Conservation (phyloP, 2,113 vertebrate species). For the Caloenas nicobarica region DNA sequence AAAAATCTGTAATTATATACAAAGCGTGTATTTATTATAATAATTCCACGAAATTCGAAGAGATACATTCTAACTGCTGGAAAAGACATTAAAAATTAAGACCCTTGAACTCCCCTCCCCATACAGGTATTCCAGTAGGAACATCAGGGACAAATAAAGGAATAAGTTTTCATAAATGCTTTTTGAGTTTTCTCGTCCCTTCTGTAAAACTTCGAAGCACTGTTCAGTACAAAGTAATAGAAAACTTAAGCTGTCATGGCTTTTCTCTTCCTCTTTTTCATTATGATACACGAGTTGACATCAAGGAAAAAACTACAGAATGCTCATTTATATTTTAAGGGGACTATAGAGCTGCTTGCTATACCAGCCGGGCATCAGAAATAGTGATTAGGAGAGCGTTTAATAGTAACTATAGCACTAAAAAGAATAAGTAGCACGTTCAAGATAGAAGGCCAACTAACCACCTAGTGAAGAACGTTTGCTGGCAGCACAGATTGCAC, state of each 20-base stretch:
- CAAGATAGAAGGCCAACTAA: neutral
- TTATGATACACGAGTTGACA: neutral
- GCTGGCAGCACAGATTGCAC: neutral
- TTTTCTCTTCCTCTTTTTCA: neutral
- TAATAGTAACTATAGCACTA: neutral
- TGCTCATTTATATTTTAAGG: neutral
- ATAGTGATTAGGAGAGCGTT: neutral
- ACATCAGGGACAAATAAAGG: neutral
- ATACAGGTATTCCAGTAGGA: neutral
- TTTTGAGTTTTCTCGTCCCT: neutral
- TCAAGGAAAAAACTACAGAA: neutral
- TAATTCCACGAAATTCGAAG: neutral
- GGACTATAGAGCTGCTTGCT: neutral
- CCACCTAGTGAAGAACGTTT: neutral
- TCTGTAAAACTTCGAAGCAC: neutral
- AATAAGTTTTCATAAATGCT: neutral
- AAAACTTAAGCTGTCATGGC: neutral
- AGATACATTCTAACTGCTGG: neutral
- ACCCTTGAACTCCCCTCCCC: neutral
- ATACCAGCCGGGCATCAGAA: neutral
- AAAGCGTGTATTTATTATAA: neutral
- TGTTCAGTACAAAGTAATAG: neutral
- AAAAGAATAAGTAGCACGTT: neutral
- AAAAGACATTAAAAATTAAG: neutral
- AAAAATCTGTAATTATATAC: neutral